Conservation (phyloP, 2,797 vertebrate species). For the Furcifer pardalis region DNA sequence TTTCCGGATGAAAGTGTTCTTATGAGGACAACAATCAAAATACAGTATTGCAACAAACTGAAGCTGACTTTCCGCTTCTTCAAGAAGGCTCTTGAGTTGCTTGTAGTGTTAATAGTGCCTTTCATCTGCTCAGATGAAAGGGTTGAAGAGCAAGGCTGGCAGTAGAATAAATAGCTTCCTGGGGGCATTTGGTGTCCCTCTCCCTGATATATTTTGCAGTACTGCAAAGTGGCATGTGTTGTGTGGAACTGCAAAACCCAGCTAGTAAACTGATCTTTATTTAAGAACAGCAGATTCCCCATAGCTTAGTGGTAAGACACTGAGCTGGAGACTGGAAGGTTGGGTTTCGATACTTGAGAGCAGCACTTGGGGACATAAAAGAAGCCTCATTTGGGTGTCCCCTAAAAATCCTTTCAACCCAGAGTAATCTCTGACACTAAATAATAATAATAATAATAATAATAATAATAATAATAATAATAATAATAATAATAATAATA, state of each 20-base stretch:
- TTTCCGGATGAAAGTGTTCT: constrained; percentile 35
- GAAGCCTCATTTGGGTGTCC: too few relatives aligned
- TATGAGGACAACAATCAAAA: constrained; percentile 38
- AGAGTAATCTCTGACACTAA: too few relatives aligned
- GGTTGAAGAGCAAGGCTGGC: constrained; percentile 15
- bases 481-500: too few relatives aligned
- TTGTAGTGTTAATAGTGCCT: constrained; percentile 52
- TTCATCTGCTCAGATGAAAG: constrained; percentile 28
- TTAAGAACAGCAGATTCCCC: too few relatives aligned
- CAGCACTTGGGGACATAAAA: too few relatives aligned
- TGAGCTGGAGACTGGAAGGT: too few relatives aligned
- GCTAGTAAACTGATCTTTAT: not conserved
- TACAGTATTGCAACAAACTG: constrained; percentile 54
- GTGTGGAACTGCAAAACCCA: not conserved
- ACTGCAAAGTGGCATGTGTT: not conserved
- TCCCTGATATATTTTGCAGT: not conserved
- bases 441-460: too few relatives aligned
- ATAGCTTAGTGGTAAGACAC: too few relatives aligned
- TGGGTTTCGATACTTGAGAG: too few relatives aligned
- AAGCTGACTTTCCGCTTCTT: constrained; percentile 51
- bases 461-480: too few relatives aligned
- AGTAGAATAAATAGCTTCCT: not conserved
- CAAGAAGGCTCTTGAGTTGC: constrained; percentile 39
- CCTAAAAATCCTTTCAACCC: too few relatives aligned
- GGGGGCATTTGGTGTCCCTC: not conserved